phyloP scores from a whole-genome alignment of 2,113 vertebrate genomes.

The Ellobius talpinus region DNA sequence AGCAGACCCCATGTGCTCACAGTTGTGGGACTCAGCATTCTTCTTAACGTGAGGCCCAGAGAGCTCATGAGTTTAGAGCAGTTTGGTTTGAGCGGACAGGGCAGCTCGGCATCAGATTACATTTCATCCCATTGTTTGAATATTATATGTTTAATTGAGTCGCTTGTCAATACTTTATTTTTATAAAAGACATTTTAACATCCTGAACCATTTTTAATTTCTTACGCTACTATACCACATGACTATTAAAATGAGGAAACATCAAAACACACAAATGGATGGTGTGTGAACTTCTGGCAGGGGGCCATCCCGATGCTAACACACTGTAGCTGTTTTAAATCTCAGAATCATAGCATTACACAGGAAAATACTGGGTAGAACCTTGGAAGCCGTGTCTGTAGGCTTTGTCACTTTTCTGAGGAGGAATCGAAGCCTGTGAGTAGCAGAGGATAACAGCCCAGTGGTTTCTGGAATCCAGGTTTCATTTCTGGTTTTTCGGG shows the following conservation, averaged over 20 bases:
- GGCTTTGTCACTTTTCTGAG: neutral
- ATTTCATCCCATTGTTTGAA: constrained; percentile 37
- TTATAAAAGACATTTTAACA: constrained; percentile 14
- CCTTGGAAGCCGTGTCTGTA: neutral
- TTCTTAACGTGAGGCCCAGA: constrained; percentile 18
- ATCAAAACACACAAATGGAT: neutral
- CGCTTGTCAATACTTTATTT: constrained; percentile 35
- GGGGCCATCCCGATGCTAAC: neutral
- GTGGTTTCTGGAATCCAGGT: neutral
- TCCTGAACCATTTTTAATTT: constrained; percentile 52
- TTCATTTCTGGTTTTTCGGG: neutral
- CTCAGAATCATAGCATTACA: neutral
- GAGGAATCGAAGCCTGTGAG: neutral
- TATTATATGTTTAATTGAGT: constrained; percentile 32
- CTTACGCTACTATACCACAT: constrained; percentile 17
- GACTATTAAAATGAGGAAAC: neutral
- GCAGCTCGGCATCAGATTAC: neutral
- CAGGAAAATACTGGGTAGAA: neutral
- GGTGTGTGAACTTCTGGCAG: neutral
- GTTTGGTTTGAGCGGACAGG: neutral
- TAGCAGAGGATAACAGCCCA: neutral
- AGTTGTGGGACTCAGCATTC: constrained; percentile 32
- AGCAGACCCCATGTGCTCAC: constrained; percentile 59
- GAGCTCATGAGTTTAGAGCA: neutral
- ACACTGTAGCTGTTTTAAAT: neutral